Conservation (phyloP, 2,113 vertebrate genomes). For the Amblyornis subalaris region DNA sequence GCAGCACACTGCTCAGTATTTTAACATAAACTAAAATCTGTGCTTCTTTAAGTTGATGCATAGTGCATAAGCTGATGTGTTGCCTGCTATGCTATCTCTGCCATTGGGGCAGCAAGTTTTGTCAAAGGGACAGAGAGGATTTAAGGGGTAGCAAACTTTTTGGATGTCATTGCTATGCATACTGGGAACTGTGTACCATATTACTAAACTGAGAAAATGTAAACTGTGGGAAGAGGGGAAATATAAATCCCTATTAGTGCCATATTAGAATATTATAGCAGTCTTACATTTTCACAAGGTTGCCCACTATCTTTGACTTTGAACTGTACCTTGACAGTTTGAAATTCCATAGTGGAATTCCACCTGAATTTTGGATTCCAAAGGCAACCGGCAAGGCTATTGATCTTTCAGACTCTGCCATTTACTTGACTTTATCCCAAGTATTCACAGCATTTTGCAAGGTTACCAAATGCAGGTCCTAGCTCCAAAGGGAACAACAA, state of each 20-base stretch:
- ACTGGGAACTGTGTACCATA: background rate
- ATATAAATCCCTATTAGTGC: background rate
- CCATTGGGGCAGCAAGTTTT: background rate
- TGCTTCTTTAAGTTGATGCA: background rate
- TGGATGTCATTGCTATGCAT: background rate
- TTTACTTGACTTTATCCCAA: background rate
- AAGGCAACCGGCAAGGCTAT: background rate
- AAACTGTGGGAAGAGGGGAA: background rate
- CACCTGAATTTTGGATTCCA: background rate
- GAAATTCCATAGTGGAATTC: background rate
- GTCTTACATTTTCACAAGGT: background rate
- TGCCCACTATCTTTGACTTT: background rate
- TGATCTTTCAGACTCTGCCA: background rate
- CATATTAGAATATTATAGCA: background rate
- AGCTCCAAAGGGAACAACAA: background rate
- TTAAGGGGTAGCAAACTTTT: background rate
- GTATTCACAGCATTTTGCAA: background rate
- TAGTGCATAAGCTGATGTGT: background rate
- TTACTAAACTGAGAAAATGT: background rate
- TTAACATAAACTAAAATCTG: background rate
- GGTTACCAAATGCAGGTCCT: background rate
- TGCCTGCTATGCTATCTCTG: background rate
- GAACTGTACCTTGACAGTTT: background rate
- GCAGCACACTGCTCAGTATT: background rate
- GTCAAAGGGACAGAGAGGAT: background rate